A percentile compares a stretch with the other conserved stretches of the same genome.
phyloP scores from a whole-genome alignment of 2,888 invertebrate genomes.

The Euclidia mi region DNA sequence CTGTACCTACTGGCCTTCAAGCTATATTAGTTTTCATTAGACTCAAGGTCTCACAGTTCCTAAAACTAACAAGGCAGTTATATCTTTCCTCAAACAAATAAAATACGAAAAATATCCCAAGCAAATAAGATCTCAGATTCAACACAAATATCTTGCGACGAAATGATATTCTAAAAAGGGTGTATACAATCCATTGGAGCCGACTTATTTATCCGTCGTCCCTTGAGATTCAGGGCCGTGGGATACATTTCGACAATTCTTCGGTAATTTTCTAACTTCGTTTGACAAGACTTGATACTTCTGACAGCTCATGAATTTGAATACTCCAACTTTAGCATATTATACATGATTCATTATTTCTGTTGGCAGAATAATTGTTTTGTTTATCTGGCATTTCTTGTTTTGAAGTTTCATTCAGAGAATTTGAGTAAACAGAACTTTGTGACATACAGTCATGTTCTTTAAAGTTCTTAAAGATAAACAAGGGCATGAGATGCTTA shows the following conservation, averaged over 20 bases:
- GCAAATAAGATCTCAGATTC: conserved; percentile 21
- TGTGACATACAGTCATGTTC: background rate
- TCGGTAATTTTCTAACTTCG: conserved; percentile 24
- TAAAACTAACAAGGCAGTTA: too few species aligned
- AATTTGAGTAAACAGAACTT: background rate
- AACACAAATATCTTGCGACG: conserved; percentile 14
- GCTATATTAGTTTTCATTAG: too few species aligned
- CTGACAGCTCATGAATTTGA: conserved; percentile 18
- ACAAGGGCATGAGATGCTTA: too few species aligned
- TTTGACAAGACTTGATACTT: conserved; percentile 16
- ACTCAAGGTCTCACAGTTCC: too few species aligned
- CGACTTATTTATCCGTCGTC: conserved; percentile 31
- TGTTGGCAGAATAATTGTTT: background rate
- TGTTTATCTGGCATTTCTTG: conserved; percentile 4
- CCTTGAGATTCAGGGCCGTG: conserved; percentile 8
- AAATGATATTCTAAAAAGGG: conserved; percentile 35
- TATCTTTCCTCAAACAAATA: too few species aligned
- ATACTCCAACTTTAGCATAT: conserved; percentile 5
- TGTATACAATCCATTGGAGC: conserved; percentile 39
- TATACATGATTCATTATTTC: background rate
- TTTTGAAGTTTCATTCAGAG: background rate
- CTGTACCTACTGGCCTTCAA: too few species aligned
- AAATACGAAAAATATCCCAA: conserved; percentile 7
- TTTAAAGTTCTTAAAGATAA: too few species aligned
- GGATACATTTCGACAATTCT: conserved; percentile 20